These are phyloP conservation scores for Dione juno DNA, from an alignment of 2,888 invertebrate genomes.

Conservation along the genomic window DNA sequence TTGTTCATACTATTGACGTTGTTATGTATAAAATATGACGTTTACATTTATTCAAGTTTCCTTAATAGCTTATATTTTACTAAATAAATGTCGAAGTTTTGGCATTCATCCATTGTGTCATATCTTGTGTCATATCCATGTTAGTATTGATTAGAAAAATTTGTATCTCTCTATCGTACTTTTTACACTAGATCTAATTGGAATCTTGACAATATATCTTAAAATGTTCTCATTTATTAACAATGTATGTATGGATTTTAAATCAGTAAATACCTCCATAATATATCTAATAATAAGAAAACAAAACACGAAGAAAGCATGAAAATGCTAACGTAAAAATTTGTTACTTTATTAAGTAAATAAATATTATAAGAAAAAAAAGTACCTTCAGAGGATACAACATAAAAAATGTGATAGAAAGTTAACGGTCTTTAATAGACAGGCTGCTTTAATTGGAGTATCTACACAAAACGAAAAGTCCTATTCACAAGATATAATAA, in stretches of 20 bases:
- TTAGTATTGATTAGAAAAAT: too few relatives aligned
- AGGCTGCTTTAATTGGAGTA: conserved; percentile 68
- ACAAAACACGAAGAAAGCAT: not conserved
- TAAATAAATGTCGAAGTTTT: too few relatives aligned
- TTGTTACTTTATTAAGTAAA: not conserved
- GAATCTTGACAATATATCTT: too few relatives aligned
- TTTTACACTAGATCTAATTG: too few relatives aligned
- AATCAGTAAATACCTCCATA: not conserved
- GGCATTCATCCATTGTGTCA: too few relatives aligned
- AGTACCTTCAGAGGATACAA: conserved; percentile 4
- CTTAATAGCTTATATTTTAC: conserved; percentile 1
- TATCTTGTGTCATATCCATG: too few relatives aligned
- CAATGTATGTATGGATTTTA: too few relatives aligned
- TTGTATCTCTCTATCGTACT: too few relatives aligned
- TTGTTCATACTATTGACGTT: conserved; percentile 50
- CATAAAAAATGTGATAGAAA: conserved; percentile 49
- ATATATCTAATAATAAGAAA: not conserved
- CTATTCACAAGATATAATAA: conserved; percentile 64
- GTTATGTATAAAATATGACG: conserved; percentile 36
- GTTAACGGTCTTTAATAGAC: conserved; percentile 59
- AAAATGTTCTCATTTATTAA: too few relatives aligned
- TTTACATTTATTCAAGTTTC: not conserved
- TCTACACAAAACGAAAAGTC: conserved; percentile 59
- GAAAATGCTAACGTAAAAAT: not conserved
- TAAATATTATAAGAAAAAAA: not conserved